These are phyloP conservation scores for Trichopoda pennipes DNA, from an alignment of 2,888 invertebrate genomes.

Conservation along the genomic window DNA sequence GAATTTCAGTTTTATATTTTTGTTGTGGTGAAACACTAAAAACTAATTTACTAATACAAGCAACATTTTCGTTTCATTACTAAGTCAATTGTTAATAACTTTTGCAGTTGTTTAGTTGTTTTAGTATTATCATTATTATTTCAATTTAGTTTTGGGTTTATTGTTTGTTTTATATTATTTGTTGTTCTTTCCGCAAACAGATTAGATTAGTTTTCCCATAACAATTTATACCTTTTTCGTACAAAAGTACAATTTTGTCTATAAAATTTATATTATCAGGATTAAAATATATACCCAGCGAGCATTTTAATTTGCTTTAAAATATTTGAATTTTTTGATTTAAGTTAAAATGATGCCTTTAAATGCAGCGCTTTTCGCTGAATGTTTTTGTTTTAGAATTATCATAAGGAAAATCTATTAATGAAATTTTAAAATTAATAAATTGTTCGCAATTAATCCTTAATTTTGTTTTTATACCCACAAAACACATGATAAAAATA, in stretches of 20 bases:
- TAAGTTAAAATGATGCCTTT: no score
- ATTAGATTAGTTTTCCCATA: constrained; percentile 80
- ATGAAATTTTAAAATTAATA: no score
- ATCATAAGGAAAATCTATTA: no score
- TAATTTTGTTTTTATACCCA: no score
- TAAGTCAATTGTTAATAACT: constrained; percentile 66
- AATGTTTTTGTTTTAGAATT: no score
- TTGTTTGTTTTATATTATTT: constrained; percentile 35
- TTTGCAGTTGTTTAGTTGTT: constrained; percentile 33
- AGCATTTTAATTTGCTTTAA: neutral
- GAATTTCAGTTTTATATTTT: constrained; percentile 52
- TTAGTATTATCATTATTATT: constrained; percentile 28
- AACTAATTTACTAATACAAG: constrained; percentile 60
- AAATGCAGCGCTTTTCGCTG: no score
- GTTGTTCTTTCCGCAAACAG: constrained; percentile 68
- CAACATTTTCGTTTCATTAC: constrained; percentile 62
- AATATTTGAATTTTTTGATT: no score
- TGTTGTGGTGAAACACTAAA: constrained; percentile 50
- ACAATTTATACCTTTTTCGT: constrained; percentile 73
- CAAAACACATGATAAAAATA: no score
- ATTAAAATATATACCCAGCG: neutral
- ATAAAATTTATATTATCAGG: constrained; percentile 4
- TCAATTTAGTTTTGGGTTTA: constrained; percentile 42
- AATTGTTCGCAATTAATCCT: no score
- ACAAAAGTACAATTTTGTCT: neutral